A percentile compares a stretch with the other conserved stretches of the same genome.
These are phyloP conservation scores for Doris montereyensis DNA, from an alignment of 2,888 invertebrate species.

Conservation along the genomic window DNA sequence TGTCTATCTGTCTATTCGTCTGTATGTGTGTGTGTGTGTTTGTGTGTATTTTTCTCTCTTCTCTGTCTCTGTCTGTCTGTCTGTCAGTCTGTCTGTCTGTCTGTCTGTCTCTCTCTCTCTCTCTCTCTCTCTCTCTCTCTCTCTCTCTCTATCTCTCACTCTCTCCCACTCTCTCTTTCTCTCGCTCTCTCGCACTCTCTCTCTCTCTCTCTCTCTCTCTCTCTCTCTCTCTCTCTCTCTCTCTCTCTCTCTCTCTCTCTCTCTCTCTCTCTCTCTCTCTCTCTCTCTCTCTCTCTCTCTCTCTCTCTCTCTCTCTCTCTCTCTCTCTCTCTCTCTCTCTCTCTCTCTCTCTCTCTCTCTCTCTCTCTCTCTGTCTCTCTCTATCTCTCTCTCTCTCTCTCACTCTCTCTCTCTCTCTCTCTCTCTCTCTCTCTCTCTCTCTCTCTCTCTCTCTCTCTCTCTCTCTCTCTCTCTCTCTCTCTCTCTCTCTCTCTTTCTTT, in stretches of 20 bases:
- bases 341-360: neutral
- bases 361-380: neutral
- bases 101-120: no score
- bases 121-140: no score
- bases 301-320: neutral
- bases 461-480: neutral
- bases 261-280: neutral
- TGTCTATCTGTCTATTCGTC: no score
- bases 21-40: no score
- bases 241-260: neutral
- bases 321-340: neutral
- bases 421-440: neutral
- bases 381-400: neutral
- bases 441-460: conserved; percentile 5
- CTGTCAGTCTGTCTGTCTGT: no score
- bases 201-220: neutral
- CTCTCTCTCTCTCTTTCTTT: neutral
- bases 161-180: no score
- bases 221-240: neutral
- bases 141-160: no score
- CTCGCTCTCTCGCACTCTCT: neutral
- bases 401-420: neutral
- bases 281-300: neutral
- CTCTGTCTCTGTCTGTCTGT: no score
- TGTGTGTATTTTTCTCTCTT: no score